phyloP scores from a whole-genome alignment of 1,140 invertebrate genomes.

The Hesperophylax magnus region DNA sequence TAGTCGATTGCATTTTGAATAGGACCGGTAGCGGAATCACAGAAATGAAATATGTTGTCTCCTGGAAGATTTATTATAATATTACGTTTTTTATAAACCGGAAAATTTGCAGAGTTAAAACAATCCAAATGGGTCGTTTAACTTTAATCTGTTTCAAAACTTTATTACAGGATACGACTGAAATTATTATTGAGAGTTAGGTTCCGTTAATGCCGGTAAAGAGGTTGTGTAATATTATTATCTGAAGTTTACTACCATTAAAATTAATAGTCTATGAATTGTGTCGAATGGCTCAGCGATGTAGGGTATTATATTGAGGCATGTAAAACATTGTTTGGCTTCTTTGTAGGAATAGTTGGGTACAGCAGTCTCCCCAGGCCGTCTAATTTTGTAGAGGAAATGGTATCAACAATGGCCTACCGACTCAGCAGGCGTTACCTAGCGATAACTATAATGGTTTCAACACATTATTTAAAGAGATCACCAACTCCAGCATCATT shows the following conservation, averaged over 20 bases:
- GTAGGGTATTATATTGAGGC: neutral
- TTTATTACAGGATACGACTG: no score
- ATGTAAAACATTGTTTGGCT: slow-evolving; percentile 24
- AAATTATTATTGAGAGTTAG: no score
- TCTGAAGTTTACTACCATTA: neutral
- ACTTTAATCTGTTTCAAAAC: no score
- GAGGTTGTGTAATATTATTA: no score
- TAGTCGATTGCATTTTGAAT: slow-evolving; percentile 3
- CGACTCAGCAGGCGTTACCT: slow-evolving; percentile 52
- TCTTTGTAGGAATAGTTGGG: neutral
- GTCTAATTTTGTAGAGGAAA: slow-evolving; percentile 30
- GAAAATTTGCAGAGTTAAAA: no score
- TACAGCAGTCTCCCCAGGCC: slow-evolving; percentile 18
- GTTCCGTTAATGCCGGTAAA: no score
- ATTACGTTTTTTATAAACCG: no score
- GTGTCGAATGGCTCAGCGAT: neutral
- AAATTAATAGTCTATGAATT: slow-evolving; percentile 18
- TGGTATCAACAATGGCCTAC: slow-evolving; percentile 52
- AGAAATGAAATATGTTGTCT: neutral
- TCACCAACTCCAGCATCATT: neutral
- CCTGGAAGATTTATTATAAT: no score
- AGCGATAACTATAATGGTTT: slow-evolving; percentile 42
- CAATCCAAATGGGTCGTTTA: no score
- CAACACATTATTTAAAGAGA: slow-evolving; percentile 32
- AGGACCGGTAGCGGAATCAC: neutral